Conservation (phyloP, 2,888 invertebrate species). For the Cordilura impudica region DNA sequence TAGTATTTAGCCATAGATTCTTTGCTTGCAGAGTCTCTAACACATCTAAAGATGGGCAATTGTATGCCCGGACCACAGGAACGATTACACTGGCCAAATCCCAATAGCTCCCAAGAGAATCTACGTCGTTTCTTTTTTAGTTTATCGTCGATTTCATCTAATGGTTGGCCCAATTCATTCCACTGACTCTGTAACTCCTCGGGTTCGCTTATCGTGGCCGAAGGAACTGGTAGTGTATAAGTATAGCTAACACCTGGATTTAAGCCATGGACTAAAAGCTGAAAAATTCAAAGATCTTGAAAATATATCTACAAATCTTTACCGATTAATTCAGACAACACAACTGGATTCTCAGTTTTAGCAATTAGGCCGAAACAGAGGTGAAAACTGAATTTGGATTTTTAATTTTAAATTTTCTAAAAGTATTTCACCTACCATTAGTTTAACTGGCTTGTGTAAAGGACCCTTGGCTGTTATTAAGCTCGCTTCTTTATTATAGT, state of each 20-base stretch:
- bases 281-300: constrained; percentile 48
- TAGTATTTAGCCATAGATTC: constrained; percentile 83
- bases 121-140: constrained; percentile 79
- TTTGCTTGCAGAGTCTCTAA: constrained; percentile 82
- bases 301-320: too few relatives aligned
- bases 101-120: constrained; percentile 86
- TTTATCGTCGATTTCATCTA: constrained; percentile 70
- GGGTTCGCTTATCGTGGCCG: constrained; percentile 73
- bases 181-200: constrained; percentile 74
- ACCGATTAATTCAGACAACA: background rate
- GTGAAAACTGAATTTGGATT: too few relatives aligned
- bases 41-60: constrained; percentile 79
- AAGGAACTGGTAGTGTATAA: constrained; percentile 85
- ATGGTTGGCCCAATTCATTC: constrained; percentile 71
- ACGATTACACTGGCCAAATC: constrained; percentile 87
- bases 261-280: constrained; percentile 88
- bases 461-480: constrained; percentile 70
- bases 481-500: constrained; percentile 83
- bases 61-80: constrained; percentile 83
- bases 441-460: constrained; percentile 66
- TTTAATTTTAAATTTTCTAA: background rate
- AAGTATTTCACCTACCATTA: constrained; percentile 68
- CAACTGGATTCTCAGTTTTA: background rate
- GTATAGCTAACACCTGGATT: constrained; percentile 93
- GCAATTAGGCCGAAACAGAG: too few relatives aligned